Evolutionary conservation across 2,113 vertebrate genomes (phyloP), one percentile per base, ranked within the genome.

Genomic region (Dolichallabes microphthalmus): DNA sequence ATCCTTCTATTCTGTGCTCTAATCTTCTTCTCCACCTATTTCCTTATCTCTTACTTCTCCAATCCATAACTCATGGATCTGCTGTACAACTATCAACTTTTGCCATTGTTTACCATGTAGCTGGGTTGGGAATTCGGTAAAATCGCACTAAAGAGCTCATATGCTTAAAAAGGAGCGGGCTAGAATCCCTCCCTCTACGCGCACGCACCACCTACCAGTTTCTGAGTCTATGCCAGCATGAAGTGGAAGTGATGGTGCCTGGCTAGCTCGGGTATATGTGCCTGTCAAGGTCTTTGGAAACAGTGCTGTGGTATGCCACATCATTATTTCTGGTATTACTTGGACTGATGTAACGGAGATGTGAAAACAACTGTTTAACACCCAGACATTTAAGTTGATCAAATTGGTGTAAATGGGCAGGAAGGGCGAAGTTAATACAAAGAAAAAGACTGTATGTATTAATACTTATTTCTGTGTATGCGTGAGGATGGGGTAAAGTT

Each of bases 71-170:
- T 45, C 39, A 76, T 64, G 66, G 82, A 84, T 91, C 86, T 85
- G 89, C 74, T 92, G 86, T 88, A 88, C 89, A 91, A 92, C 92
- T 91, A 93, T 91, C 91, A 93, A 92, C 92, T 92, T 94, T 90
- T 91, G 88, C 90, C 90, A 92, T 93, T 93, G 91, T 91, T 86
- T 82, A 50, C 83, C 80, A 84, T 86, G 82, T 90, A 87, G 84
- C 85, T 71, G 85, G 82, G 55, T 53, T 2, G 57, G 60, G 39
- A 80, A n/a, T 93, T 91, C 89, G 91, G 91, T 94, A 91, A 93
- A 90, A 92, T 94, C 90, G 91, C 88, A 91, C 87, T 90, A 92
- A 93, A 88, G 91, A 89, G 90, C 93, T 92, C 90, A 92, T 92
- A 88, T 73, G 91, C 90, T 90, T 89, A 92, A 45, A 52, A 57